These are phyloP conservation scores for Anthrax anthrax DNA, from an alignment of 2,888 invertebrate species.

Conservation along the genomic window DNA sequence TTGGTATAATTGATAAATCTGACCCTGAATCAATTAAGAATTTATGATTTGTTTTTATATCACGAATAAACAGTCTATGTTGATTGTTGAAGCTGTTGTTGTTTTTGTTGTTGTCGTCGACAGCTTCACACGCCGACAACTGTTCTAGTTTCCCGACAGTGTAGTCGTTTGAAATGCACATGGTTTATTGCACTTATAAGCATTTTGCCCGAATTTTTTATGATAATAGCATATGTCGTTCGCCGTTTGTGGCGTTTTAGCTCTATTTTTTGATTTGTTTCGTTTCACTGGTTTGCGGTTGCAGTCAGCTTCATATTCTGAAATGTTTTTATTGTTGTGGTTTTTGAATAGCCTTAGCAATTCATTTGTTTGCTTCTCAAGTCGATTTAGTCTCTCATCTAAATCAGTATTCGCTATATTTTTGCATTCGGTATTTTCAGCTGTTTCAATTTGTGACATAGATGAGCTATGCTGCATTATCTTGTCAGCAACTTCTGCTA, in stretches of 20 bases:
- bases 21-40: too few species aligned
- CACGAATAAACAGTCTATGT: too few species aligned
- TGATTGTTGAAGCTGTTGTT: too few species aligned
- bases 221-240: conserved; percentile 5
- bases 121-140: too few species aligned
- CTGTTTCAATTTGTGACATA: not conserved
- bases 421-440: too few species aligned
- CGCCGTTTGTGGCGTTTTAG: not conserved
- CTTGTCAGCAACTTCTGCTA: not conserved
- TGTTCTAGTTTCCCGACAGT: too few species aligned
- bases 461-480: not conserved
- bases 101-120: too few species aligned
- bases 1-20: too few species aligned
- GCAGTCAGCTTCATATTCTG: too few species aligned
- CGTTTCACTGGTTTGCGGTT: too few species aligned
- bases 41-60: too few species aligned
- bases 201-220: conserved; percentile 4
- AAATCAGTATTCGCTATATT: not conserved
- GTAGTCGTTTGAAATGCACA: conserved; percentile 3
- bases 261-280: too few species aligned
- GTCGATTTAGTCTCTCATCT: not conserved
- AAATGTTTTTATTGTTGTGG: not conserved
- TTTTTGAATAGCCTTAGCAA: not conserved
- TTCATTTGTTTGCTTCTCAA: not conserved
- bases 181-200: conserved; percentile 4